Evolutionary conservation across 2,113 vertebrate genomes (phyloP), one percentile per base, ranked within the genome.

Genomic region (Salvelinus namaycush): DNA sequence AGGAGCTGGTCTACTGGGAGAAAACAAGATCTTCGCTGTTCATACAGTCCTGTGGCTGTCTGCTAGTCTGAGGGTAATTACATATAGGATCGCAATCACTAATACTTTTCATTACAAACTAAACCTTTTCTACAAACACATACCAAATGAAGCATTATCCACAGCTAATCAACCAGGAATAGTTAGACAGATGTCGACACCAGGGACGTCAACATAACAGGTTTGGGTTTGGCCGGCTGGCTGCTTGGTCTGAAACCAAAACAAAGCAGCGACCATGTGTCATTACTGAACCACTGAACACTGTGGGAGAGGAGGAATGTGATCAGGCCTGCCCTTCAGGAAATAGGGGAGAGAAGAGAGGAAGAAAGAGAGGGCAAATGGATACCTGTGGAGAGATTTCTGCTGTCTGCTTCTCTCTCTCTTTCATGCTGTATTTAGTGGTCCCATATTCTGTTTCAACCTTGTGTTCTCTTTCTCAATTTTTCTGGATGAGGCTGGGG

Each of bases 11-110:
- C 26, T 44, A 34, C 18, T 31, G 16, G 73, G 48, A 11, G 65
- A 83, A 75, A 83, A 86, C 74, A 82, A 80, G 49, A 44, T 16
- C 66, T 73, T 68, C n/a, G 57, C 68, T 78, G 77, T 79, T 72
- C 11, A 29, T 9, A 44, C 39, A 44, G 8, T 44, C 1, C 39
- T 44, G 39, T 44, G 39, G 9, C 39, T 11, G 73, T 59, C n/a
- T 69, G 49, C 64, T 69, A 74, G 79, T 75, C 70, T 72, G 73
- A 78, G 1, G 62, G 66, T 18, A 60, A 57, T 44, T 44, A 44
- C 39, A 44, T 11, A 72, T 74, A 11, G 70, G 66, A 12, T 22
- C 2, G 3, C 51, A 54, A 18, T 54, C 51, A 54, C 51, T 54
- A 54, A 54, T 18, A 16, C 13, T 54, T 18, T 54, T 54, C 3